Base-by-base conservation (phyloP, 2,113 vertebrate genomes). In the Marmota flaviventris region DNA sequence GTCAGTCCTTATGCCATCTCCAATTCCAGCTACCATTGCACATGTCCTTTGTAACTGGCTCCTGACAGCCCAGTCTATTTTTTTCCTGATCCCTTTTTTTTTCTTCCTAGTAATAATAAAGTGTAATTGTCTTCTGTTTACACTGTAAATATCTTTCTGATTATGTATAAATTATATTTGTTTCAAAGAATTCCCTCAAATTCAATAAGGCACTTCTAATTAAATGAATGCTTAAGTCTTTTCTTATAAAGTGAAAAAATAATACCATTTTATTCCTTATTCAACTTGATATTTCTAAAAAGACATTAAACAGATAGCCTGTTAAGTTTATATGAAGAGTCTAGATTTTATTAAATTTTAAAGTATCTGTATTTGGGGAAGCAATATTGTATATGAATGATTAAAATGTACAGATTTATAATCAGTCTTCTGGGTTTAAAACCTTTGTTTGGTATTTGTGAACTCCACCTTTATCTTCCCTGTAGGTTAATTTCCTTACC, bases 261-360 rank as follows among this genome's bases (percentile, higher is more conserved):
- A 24, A 81, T 14, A 14, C 45, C 58, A 51, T 70, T 91, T 94
- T 82, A 72, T 75, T 77, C 5, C 18, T 87, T 90, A 29, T 90
- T 72, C 27, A 92, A 65, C 72, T 79, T 13, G 25, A 10, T 89
- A 67, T 88, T 96, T 84, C 84, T 82, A 82, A 72, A 70, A 34
- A 53, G 72, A 58, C 78, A 65, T 94, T 78, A 37, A 32, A 37
- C 78, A 92, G 34, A 24, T n/a, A 67, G 5, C n/a, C n/a, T 89
- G 56, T 24, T 84, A 73, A 72, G 61, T 82, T 88, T 37, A 45
- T 65, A 34, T 61, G 5, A 88, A 73, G 53, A 89, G 32, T n/a
- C 20, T 91, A 85, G 17, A 84, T 95, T 77, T 95, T 93, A 97
- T 82, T 95, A 70, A 81, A 85, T 51, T 63, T 88, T 37, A n/a